phyloP scores from a whole-genome alignment of 2,113 vertebrate genomes.

The Campylomormyrus numenius region DNA sequence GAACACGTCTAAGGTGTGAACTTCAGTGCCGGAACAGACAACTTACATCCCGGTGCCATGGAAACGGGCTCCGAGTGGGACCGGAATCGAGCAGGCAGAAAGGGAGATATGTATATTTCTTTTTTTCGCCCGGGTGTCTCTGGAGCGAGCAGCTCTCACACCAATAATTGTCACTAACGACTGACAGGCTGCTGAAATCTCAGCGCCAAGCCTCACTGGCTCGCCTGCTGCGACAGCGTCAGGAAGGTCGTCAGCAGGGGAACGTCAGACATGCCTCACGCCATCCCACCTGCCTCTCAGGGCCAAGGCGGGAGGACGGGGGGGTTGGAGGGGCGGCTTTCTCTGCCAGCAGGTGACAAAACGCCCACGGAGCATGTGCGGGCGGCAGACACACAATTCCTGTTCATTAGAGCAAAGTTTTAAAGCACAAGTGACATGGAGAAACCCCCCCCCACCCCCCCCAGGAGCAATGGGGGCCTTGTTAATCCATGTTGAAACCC shows the following conservation, averaged over 20 bases:
- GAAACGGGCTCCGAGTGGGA: conserved; percentile 20
- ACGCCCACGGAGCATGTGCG: not conserved
- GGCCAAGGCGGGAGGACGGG: not conserved
- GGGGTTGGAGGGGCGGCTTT: not conserved
- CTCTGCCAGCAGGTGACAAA: conserved; percentile 8
- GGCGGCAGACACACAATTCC: not conserved
- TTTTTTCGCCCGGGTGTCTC: not conserved
- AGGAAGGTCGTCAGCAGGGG: conserved; percentile 4
- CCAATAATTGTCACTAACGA: conserved; percentile 15
- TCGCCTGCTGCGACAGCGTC: not conserved
- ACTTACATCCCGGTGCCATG: conserved; percentile 23
- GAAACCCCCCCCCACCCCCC: not conserved
- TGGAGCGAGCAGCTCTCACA: conserved; percentile 9
- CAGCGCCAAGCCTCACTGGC: not conserved
- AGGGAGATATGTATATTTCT: not conserved
- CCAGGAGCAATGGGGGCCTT: not conserved
- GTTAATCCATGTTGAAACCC: conserved; percentile 1
- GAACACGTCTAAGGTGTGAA: conserved; percentile 19
- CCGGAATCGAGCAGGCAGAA: conserved; percentile 10
- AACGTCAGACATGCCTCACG: conserved; percentile 8
- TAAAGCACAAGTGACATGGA: not conserved
- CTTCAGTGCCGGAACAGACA: conserved; percentile 14
- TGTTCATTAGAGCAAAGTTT: conserved; percentile 8
- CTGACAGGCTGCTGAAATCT: conserved; percentile 10
- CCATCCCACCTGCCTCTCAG: conserved; percentile 8